Conservation (phyloP, 1,140 invertebrate genomes). For the Procambarus clarkii region DNA sequence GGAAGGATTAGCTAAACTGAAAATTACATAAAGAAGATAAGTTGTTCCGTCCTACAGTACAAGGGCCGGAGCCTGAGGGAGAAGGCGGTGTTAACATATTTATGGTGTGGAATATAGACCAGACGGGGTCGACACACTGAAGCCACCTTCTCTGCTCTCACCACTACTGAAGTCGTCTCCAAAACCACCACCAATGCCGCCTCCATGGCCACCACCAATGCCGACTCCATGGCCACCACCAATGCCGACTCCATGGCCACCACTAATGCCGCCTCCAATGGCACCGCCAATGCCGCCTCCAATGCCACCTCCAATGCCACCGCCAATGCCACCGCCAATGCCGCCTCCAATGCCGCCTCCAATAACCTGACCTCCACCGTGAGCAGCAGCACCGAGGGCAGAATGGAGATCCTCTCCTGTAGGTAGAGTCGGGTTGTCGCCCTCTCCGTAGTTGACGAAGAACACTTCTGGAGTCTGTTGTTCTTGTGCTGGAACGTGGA, state of each 20-base stretch:
- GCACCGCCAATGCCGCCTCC: background rate
- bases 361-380: background rate
- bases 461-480: constrained; percentile 13
- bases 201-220: background rate
- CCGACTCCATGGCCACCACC: background rate
- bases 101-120: background rate
- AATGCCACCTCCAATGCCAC: background rate
- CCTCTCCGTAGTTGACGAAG: constrained; percentile 31
- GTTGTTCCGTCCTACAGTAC: too few species aligned
- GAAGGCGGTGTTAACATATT: too few species aligned
- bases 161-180: background rate
- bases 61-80: too few species aligned
- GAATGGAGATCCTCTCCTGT: constrained; percentile 24
- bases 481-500: constrained; percentile 11
- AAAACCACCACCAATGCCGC: background rate
- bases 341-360: background rate
- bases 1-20: too few species aligned
- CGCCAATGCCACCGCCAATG: background rate
- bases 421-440: constrained; percentile 19
- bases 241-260: background rate
- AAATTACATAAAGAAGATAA: too few species aligned
- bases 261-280: constrained; percentile 3
- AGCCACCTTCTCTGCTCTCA: background rate
- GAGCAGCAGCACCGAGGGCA: background rate
- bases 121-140: background rate